Evolutionary conservation across 2,888 invertebrate genomes (phyloP), one percentile per base, ranked within the genome.

Genomic region (Patella pellucida): DNA sequence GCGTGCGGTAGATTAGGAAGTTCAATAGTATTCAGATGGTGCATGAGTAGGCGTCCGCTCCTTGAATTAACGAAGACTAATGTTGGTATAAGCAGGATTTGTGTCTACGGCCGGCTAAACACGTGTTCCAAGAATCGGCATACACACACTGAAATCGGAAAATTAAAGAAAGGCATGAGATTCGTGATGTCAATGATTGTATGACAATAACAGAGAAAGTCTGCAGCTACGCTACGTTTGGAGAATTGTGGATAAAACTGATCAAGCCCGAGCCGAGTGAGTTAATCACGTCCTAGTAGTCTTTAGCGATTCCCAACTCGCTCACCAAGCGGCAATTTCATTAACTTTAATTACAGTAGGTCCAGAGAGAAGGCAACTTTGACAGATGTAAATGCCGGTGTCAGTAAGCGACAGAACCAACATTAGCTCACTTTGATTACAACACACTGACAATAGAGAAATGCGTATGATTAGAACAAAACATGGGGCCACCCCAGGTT

Each of bases 1-100:
- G 62, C 62, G 62, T 62, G 62, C 62, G 62, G 62, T 62, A 62
- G 62, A 62, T 62, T 62, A 62, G 23, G 62, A 62, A 19, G 62
- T 62, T 62, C 62, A 62, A 62, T 62, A 62, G 62, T 23, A 62
- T 62, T 62, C 19, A 23, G 62, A 62, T 15, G 62, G 62, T 19
- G 62, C 62, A 62, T 62, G 62, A 62, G 62, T 62, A 62, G 62
- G 62, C 62, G 62, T 62, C 62, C 62, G 62, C 62, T 62, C 62
- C 62, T 19, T 62, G 62, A 62, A 62, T 62, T 62, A 62, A 62
- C 62, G 62, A 62, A 62, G 62, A 62, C 62, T 62, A 62, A 62
- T 62, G 62, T 62, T 62, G 62, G 23, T 19, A 62, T 62, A 62
- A 62, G 62, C 19, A 23, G 62, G 62, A 62, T 62, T 62, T 62